These are phyloP conservation scores for Peromyscus nudipes DNA, from an alignment of 2,797 vertebrate genomes.

Conservation along the genomic window DNA sequence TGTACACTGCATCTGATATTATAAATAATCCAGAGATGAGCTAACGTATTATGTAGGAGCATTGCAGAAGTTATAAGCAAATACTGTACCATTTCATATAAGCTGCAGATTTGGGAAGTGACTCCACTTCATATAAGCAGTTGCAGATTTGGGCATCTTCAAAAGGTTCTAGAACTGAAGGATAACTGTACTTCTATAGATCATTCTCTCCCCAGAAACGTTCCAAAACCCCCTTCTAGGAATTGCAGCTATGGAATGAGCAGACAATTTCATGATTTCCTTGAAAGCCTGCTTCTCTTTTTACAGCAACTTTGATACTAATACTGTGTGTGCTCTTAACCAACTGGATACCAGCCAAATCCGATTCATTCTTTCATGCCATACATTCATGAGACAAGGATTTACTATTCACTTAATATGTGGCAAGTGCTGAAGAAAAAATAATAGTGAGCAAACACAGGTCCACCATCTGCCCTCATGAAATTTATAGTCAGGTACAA, in stretches of 20 bases:
- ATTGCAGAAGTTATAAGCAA: neutral
- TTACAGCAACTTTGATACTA: neutral
- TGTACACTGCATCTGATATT: neutral
- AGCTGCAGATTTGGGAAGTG: neutral
- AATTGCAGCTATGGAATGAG: neutral
- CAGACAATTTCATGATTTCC: neutral
- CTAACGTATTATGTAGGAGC: neutral
- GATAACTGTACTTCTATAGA: neutral
- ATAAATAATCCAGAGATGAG: neutral
- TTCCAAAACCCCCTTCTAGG: slow-evolving; percentile 28
- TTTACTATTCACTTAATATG: neutral
- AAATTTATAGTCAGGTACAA: neutral
- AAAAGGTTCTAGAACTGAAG: neutral
- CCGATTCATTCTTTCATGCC: neutral
- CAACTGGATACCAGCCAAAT: neutral
- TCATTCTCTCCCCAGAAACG: slow-evolving; percentile 28
- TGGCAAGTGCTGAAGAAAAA: neutral
- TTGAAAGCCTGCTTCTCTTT: neutral
- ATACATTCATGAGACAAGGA: slow-evolving; percentile 51
- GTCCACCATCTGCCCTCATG: neutral
- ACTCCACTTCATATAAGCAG: neutral
- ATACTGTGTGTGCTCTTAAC: neutral
- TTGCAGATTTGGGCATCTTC: neutral
- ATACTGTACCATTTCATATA: neutral
- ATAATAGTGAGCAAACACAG: neutral